Conservation (phyloP, 2,113 vertebrate species). For the Lasiurus borealis region DNA sequence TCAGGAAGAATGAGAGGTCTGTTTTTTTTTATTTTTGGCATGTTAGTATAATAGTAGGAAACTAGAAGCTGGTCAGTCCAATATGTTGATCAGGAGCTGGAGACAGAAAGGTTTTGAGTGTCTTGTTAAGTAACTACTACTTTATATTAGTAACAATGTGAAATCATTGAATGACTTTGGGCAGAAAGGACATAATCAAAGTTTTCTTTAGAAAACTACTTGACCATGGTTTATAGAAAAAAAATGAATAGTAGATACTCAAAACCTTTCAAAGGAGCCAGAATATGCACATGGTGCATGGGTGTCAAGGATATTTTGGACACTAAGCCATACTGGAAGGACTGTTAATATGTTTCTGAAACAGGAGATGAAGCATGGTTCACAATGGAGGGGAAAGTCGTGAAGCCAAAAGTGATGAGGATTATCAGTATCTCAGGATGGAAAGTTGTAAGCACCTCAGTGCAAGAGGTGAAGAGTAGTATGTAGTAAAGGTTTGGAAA, state of each 20-base stretch:
- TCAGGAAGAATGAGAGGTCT: background rate
- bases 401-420: background rate
- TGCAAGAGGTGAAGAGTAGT: background rate
- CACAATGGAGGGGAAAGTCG: background rate
- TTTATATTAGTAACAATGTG: background rate
- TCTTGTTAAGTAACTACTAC: background rate
- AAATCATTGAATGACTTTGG: constrained; percentile 47
- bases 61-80: background rate
- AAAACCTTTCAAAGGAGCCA: background rate
- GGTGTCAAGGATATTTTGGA: background rate
- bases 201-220: background rate
- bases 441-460: background rate
- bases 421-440: background rate
- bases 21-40: background rate
- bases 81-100: background rate
- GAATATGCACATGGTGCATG: background rate
- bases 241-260: background rate
- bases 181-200: background rate
- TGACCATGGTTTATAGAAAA: background rate
- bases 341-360: constrained; percentile 14
- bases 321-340: background rate
- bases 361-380: background rate
- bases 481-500: background rate
- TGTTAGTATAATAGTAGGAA: background rate
- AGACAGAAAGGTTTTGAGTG: background rate